Evolutionary conservation across 2,113 vertebrate genomes (phyloP), one percentile per base, ranked within the genome.

Genomic region (Gavia stellata): DNA sequence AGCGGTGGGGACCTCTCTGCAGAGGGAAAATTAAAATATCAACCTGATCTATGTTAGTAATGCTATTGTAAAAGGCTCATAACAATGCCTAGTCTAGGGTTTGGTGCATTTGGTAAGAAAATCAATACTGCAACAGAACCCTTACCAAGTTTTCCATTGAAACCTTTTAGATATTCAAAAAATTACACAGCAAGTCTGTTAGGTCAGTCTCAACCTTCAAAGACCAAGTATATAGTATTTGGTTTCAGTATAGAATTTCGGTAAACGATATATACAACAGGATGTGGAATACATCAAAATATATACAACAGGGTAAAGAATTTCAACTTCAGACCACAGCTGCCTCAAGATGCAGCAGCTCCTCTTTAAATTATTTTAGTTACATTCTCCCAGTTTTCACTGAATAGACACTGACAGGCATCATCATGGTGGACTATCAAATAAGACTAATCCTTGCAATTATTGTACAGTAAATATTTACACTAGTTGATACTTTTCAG

Each of bases 401-500:
- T 74, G 56, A 92, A 72, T 26, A 88, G 67, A 82, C 85, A 83
- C 3, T 68, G 49, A 87, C 49, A 90, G 31, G 78, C 63, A 70
- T 80, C 63, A 93, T 40, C 71, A 61, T 70, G 24, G 34, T n/a
- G 42, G 67, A 65, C 56, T 66, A 77, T 59, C 77, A 88, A 88
- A 55, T 59, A 90, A 88, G 44, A 53, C 71, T 73, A 88, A 83
- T 87, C 55, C 61, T 68, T 78, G 53, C 59, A 86, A 83, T 94
- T 92, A 95, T 1, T 74, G 38, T 34, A 80, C 61, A 70, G 71
- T 88, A 96, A 95, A 86, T 90, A 89, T 96, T 94, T 86, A 89
- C 49, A 88, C 19, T 58, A 73, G 50, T 62, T 78, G 52, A 73
- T 92, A 63, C 44, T 62, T 92, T 92, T 66, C 70, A 86, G 65